Conservation (phyloP, 2,797 vertebrate genomes). For the Acanthurus lineatus region DNA sequence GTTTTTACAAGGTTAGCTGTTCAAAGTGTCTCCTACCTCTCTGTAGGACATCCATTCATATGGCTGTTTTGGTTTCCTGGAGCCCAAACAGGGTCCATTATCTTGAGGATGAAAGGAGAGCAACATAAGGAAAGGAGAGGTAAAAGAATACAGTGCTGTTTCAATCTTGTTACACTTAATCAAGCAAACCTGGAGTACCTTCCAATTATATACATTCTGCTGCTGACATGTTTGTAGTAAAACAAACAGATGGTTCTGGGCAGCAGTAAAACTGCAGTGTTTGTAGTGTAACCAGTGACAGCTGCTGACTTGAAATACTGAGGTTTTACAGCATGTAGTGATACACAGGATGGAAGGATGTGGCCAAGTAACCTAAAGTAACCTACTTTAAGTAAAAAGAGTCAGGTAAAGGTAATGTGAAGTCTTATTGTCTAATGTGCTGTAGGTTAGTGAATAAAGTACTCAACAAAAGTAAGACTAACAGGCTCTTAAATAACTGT, state of each 20-base stretch:
- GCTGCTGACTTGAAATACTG: neutral
- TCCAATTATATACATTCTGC: neutral
- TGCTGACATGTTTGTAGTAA: constrained; percentile 4
- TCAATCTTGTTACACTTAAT: neutral
- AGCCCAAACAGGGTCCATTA: constrained; percentile 93
- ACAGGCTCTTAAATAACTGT: neutral
- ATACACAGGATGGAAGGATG: neutral
- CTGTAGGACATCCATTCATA: constrained; percentile 95
- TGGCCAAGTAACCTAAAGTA: neutral
- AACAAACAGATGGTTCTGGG: neutral
- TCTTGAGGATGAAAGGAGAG: constrained; percentile 73
- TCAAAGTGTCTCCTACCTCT: constrained; percentile 84
- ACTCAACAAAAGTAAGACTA: too few species aligned
- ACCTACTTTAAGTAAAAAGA: neutral
- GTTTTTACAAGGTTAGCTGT: constrained; percentile 6
- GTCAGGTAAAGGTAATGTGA: neutral
- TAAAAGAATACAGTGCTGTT: neutral
- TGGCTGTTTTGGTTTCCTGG: constrained; percentile 91
- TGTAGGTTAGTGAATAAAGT: neutral
- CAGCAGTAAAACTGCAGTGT: neutral
- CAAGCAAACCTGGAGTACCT: neutral
- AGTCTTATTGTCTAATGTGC: too few species aligned
- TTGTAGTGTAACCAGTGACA: neutral
- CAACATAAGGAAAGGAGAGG: neutral
- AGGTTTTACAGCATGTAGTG: neutral